Conservation (phyloP, 2,113 vertebrate genomes). For the Callospermophilus lateralis region DNA sequence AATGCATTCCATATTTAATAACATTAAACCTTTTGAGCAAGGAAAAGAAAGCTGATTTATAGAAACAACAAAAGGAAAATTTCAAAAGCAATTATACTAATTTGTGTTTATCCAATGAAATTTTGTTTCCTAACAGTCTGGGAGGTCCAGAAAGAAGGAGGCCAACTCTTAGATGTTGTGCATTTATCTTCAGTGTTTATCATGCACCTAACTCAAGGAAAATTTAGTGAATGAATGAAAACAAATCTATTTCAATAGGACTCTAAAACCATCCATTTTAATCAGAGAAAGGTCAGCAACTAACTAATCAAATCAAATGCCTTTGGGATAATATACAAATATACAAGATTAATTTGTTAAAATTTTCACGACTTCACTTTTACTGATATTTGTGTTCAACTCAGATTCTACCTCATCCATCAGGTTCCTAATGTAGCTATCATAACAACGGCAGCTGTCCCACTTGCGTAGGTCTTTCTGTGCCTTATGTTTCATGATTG, state of each 20-base stretch:
- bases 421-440: neutral
- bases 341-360: slow-evolving; percentile 17
- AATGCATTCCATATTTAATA: neutral
- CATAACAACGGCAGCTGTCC: neutral
- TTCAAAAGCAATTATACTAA: neutral
- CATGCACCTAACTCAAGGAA: neutral
- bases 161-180: neutral
- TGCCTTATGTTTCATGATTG: slow-evolving; percentile 62
- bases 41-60: neutral
- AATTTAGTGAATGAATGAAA: neutral
- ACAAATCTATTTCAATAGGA: neutral
- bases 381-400: neutral
- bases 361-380: neutral
- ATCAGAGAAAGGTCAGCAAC: neutral
- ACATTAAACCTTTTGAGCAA: neutral
- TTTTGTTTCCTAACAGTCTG: neutral
- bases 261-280: slow-evolving; percentile 5
- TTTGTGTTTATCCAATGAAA: neutral
- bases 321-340: neutral
- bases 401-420: neutral
- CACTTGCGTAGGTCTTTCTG: slow-evolving; percentile 41
- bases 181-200: neutral
- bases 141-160: neutral
- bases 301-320: neutral
- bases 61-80: neutral